Evolutionary conservation across 2,888 invertebrate species (phyloP), one percentile per base, ranked within the genome.

Genomic region (Saturnia japonica): DNA sequence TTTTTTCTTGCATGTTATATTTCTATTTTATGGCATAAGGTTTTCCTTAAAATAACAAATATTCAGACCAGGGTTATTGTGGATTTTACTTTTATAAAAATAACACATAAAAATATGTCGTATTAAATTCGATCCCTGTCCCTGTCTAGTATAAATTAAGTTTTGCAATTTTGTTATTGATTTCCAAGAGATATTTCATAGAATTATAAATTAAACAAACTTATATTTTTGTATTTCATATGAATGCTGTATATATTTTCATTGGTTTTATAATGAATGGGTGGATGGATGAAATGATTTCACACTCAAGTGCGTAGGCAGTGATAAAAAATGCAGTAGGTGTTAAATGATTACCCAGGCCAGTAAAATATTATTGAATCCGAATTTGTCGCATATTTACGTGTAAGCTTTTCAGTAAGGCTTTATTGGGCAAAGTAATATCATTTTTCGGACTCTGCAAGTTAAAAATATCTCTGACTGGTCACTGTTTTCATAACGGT

Each of bases 261-360:
- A 16, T 1, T 47, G 47, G 7, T 47, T 19, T 47, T 47, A n/a
- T 47, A 16, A 47, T 47, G 19, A 19, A 47, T 1, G 47, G 6
- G 19, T 19, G 47, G 47, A 54, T 54, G 22, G 9, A 28, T 60
- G 25, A 28, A 14, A 12, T 60, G 28, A 57, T 60, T 60, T 6
- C 28, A 14, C 28, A 28, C 64, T 64, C 9, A 40, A 40, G 14
- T 8, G 40, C 40, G 40, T 64, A 40, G 64, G 64, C 9, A 8
- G 64, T n/a, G 64, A 64, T 64, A 64, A 40, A 64, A 19, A 1
- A 40, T 64, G 40, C 11, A 40, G 64, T 40, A 64, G 64, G 64
- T 40, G 64, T 64, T 40, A 34, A 16, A 62, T 16, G 64, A 64
- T 64, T 64, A 64, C 34, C 34, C 34, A 34, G n/a, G 40, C 34